Evolutionary conservation across 2,113 vertebrate genomes (phyloP).

Genomic region (Antechinus flavipes): DNA sequence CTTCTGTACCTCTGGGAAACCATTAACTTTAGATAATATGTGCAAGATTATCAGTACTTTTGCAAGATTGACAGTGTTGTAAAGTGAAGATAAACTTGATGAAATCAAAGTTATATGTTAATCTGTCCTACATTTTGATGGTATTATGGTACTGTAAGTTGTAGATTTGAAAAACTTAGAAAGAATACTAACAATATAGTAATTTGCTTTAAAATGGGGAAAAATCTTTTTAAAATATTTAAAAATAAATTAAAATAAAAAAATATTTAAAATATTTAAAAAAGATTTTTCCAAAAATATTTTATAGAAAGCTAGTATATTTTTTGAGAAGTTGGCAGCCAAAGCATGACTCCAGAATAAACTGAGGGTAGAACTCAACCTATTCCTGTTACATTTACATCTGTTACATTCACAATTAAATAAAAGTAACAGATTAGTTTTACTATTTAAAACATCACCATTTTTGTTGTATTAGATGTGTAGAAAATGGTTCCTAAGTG

Average conservation of each 20-base stretch:
- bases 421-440: neutral
- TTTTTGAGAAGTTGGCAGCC: neutral
- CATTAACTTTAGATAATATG: neutral
- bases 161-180: neutral
- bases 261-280: no score
- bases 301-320: neutral
- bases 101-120: slow-evolving; percentile 17
- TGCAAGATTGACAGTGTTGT: neutral
- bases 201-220: neutral
- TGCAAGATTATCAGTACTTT: slow-evolving; percentile 12
- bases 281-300: no score
- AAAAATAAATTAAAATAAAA: no score
- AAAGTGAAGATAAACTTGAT: slow-evolving; percentile 12
- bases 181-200: neutral
- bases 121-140: neutral
- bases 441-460: neutral
- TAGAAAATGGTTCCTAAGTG: neutral
- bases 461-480: neutral
- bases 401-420: neutral
- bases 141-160: neutral
- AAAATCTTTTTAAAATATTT: neutral
- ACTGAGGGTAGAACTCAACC: neutral
- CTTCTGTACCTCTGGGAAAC: neutral
- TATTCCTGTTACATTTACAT: neutral
- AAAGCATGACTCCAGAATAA: neutral